These are phyloP conservation scores for Cyphomyrus plagiostoma DNA, from an alignment of 2,113 vertebrate genomes.

Conservation along the genomic window DNA sequence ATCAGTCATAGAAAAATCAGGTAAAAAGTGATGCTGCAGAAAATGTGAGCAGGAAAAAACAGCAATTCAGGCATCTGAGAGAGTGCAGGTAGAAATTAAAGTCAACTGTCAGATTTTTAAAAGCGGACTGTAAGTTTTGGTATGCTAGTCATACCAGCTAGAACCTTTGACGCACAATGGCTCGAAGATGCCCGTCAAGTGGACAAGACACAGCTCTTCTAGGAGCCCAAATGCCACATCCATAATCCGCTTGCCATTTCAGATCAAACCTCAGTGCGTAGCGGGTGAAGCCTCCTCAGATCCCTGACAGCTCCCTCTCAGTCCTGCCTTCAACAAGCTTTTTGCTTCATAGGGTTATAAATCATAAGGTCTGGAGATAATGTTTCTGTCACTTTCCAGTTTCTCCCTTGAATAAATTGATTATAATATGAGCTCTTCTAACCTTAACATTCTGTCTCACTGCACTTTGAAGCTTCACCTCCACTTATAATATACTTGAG, in stretches of 20 bases:
- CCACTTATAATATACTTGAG: conserved; percentile 19
- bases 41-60: neutral
- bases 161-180: conserved; percentile 7
- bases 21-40: neutral
- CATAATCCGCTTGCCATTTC: conserved; percentile 24
- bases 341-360: conserved; percentile 22
- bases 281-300: conserved; percentile 14
- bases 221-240: conserved; percentile 3
- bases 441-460: conserved; percentile 18
- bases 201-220: neutral
- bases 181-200: conserved; percentile 2
- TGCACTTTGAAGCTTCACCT: conserved; percentile 14
- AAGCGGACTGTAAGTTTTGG: neutral
- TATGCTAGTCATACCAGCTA: conserved; percentile 16
- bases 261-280: conserved; percentile 19
- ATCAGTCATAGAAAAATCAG: neutral
- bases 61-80: neutral
- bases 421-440: conserved; percentile 25
- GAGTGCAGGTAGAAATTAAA: neutral
- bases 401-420: conserved; percentile 30
- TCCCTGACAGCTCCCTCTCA: conserved; percentile 23
- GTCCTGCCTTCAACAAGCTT: conserved; percentile 22
- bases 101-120: conserved; percentile 1
- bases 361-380: conserved; percentile 29
- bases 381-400: conserved; percentile 30